A percentile compares a stretch with the other conserved stretches of the same genome.
Evolutionary conservation across 1,140 invertebrate genomes (phyloP).

Genomic region (Drosophila auraria): DNA sequence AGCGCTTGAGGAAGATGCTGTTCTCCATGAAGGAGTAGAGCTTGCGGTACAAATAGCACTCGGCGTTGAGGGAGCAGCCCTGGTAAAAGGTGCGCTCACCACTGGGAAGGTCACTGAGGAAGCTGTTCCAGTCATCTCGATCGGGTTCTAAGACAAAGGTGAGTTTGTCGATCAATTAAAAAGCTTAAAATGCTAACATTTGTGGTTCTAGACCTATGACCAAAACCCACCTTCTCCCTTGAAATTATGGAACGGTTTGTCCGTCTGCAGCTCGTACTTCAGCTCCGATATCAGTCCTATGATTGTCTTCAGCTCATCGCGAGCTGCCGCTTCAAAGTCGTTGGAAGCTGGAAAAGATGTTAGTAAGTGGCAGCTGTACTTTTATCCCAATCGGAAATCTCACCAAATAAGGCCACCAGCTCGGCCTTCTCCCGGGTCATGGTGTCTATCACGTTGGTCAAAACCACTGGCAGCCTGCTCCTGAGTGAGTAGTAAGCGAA

Average conservation of each 20-base stretch:
- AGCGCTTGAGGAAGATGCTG: slow-evolving; percentile 89
- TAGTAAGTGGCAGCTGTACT: neutral
- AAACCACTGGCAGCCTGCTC: slow-evolving; percentile 94
- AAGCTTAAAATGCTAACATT: too few species aligned
- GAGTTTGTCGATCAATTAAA: too few species aligned
- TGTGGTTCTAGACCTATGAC: neutral
- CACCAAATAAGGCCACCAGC: slow-evolving; percentile 88
- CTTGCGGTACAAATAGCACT: slow-evolving; percentile 97
- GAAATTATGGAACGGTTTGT: slow-evolving; percentile 90
- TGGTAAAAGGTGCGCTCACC: slow-evolving; percentile 90
- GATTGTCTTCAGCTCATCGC: slow-evolving; percentile 91
- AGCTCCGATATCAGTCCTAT: slow-evolving; percentile 93
- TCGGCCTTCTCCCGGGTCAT: slow-evolving; percentile 90
- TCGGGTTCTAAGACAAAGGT: slow-evolving; percentile 73
- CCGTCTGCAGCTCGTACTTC: slow-evolving; percentile 96
- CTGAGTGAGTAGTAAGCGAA: slow-evolving; percentile 94
- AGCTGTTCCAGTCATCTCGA: slow-evolving; percentile 86
- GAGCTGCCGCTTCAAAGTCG: slow-evolving; percentile 85
- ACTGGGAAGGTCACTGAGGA: slow-evolving; percentile 75
- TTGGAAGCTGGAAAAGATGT: slow-evolving; percentile 22
- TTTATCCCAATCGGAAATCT: slow-evolving; percentile 50
- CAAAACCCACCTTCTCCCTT: slow-evolving; percentile 71
- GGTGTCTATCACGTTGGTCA: slow-evolving; percentile 95
- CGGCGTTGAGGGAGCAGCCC: slow-evolving; percentile 93
- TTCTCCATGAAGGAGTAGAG: slow-evolving; percentile 91